Evolutionary conservation across 2,888 invertebrate genomes (phyloP).

Genomic region (Lepidonotus clava): DNA sequence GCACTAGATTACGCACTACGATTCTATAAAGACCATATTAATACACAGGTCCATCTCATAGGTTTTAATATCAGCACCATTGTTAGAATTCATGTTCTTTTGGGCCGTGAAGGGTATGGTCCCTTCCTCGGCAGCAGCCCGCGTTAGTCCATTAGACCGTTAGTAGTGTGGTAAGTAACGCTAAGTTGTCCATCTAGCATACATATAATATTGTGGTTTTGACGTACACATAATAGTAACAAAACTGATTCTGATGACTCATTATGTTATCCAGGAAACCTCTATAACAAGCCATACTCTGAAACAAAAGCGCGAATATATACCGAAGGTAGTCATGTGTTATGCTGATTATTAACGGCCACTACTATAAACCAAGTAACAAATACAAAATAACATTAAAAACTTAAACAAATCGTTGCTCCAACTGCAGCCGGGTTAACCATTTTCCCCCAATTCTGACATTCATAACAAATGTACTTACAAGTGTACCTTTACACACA

Average conservation of each 20-base stretch:
- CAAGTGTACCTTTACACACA: constrained; percentile 39
- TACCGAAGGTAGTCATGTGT: constrained; percentile 8
- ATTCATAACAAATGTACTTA: constrained; percentile 40
- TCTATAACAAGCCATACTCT: constrained; percentile 32
- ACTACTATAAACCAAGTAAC: constrained; percentile 26
- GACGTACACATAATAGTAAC: constrained; percentile 11
- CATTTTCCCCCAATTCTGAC: constrained; percentile 35
- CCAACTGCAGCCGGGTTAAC: neutral
- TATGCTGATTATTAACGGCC: neutral
- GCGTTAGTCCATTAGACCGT: too few species aligned
- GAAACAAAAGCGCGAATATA: constrained; percentile 19
- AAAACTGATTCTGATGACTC: neutral
- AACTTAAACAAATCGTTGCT: constrained; percentile 46
- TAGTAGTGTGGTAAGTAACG: neutral
- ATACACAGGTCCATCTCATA: constrained; percentile 28
- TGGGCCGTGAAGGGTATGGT: too few species aligned
- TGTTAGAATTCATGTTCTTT: constrained; percentile 2
- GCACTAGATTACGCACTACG: neutral
- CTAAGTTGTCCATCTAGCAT: constrained; percentile 7
- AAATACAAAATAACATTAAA: constrained; percentile 46
- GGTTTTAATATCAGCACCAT: constrained; percentile 29
- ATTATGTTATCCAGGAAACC: constrained; percentile 3
- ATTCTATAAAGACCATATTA: constrained; percentile 22
- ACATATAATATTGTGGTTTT: neutral
- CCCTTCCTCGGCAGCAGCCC: constrained; percentile 6